Conservation (phyloP, 2,797 vertebrate species). For the Sus cebifrons region DNA sequence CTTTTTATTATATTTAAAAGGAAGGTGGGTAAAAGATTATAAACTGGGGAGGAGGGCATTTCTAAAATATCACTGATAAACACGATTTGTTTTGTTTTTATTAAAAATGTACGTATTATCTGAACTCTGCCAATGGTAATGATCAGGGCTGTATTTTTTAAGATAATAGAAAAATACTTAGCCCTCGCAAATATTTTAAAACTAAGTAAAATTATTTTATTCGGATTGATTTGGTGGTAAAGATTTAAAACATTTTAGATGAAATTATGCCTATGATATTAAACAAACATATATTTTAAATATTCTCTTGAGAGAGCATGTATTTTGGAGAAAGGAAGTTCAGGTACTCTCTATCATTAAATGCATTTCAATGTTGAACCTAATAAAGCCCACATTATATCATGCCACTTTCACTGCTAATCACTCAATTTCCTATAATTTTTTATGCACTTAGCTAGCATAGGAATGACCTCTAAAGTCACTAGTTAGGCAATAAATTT, state of each 20-base stretch:
- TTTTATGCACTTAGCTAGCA: conserved; percentile 88
- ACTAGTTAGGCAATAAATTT: conserved; percentile 88
- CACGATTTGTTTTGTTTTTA: conserved; percentile 84
- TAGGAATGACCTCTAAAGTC: conserved; percentile 89
- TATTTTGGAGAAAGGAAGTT: conserved; percentile 84
- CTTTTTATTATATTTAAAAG: conserved; percentile 82
- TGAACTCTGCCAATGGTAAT: conserved; percentile 78
- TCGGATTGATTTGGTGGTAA: conserved; percentile 78
- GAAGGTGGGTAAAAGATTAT: conserved; percentile 74
- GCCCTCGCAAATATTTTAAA: conserved; percentile 15
- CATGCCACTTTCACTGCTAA: conserved; percentile 85
- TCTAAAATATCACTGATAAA: conserved; percentile 82
- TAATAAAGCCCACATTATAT: conserved; percentile 87
- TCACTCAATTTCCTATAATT: conserved; percentile 88
- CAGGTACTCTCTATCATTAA: conserved; percentile 86
- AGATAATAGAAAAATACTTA: conserved; percentile 65
- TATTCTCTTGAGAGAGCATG: conserved; percentile 83
- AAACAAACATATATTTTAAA: conserved; percentile 83
- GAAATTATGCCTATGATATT: conserved; percentile 79
- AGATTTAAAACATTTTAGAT: conserved; percentile 80
- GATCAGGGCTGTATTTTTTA: conserved; percentile 44
- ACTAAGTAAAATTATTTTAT: conserved; percentile 78
- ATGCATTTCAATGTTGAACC: conserved; percentile 80
- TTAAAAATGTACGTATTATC: conserved; percentile 83
- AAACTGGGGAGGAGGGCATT: conserved; percentile 74